phyloP scores from a whole-genome alignment of 2,797 vertebrate species.

The Microctenopoma stevenorrisi region DNA sequence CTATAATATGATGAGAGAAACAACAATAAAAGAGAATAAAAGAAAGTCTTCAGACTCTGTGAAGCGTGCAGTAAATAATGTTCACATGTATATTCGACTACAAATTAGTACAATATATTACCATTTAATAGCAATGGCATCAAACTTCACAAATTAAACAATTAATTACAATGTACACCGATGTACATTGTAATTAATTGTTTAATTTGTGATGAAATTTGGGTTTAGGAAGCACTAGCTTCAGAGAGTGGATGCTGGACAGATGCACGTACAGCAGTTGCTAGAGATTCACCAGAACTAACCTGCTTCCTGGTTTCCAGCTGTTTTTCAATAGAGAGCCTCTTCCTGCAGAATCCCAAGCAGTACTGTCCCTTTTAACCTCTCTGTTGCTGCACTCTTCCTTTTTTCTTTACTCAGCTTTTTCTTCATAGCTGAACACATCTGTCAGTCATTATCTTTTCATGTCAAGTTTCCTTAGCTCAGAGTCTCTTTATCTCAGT shows the following conservation, averaged over 20 bases:
- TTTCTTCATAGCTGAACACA: slow-evolving; percentile 32
- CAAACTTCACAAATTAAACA: too few relatives aligned
- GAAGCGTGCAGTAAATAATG: too few relatives aligned
- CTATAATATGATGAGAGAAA: too few relatives aligned
- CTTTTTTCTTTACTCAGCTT: slow-evolving; percentile 5
- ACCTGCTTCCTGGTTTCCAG: slow-evolving; percentile 28
- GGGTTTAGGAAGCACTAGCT: not conserved
- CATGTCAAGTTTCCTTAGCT: slow-evolving; percentile 48
- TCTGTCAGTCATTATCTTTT: slow-evolving; percentile 63
- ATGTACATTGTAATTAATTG: too few relatives aligned
- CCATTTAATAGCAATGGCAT: too few relatives aligned
- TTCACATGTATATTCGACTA: too few relatives aligned
- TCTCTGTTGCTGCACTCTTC: slow-evolving; percentile 3
- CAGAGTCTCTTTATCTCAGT: slow-evolving; percentile 60
- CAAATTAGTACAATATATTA: too few relatives aligned
- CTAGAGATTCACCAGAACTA: slow-evolving; percentile 18
- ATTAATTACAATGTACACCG: too few relatives aligned
- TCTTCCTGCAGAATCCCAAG: slow-evolving; percentile 24
- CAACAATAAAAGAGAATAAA: too few relatives aligned
- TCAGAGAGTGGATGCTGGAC: not conserved
- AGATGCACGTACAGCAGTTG: not conserved
- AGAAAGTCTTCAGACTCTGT: too few relatives aligned
- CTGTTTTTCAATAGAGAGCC: slow-evolving; percentile 34
- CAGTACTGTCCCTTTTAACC: not conserved
- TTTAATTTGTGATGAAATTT: too few relatives aligned